Percentiles rank a stretch among this genome's conserved stretches.
Evolutionary conservation across 2,113 vertebrate species (phyloP).

Genomic region (Leptobrachium leishanense): DNA sequence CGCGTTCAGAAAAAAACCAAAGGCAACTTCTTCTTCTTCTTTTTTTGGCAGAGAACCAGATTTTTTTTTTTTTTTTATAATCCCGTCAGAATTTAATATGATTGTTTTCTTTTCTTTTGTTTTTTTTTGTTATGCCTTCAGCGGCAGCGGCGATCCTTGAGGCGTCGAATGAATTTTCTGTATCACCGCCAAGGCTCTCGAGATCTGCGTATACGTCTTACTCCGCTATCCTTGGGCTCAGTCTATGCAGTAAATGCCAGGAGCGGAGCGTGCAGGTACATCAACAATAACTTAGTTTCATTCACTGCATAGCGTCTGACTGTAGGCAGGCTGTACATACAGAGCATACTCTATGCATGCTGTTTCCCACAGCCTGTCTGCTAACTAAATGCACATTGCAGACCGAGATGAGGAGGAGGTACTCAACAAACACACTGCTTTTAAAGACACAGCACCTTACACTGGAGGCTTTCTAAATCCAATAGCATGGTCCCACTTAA

Average conservation of each 20-base stretch:
- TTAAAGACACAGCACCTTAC: conserved; percentile 50
- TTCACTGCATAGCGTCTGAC: conserved; percentile 37
- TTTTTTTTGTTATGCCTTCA: conserved; percentile 9
- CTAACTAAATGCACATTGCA: conserved; percentile 48
- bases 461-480: conserved; percentile 30
- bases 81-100: conserved; percentile 39
- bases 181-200: conserved; percentile 10
- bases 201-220: conserved; percentile 3
- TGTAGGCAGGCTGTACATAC: conserved; percentile 28
- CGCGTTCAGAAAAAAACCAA: neutral
- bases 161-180: conserved; percentile 39
- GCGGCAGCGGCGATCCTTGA: conserved; percentile 36
- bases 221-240: conserved; percentile 26
- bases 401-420: conserved; percentile 42
- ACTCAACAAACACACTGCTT: conserved; percentile 42
- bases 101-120: neutral
- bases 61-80: conserved; percentile 26
- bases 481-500: conserved; percentile 46
- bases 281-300: conserved; percentile 38
- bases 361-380: conserved; percentile 41
- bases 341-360: conserved; percentile 40
- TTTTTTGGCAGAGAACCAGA: conserved; percentile 13
- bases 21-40: conserved; percentile 12
- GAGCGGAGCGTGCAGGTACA: conserved; percentile 13
- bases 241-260: conserved; percentile 28